A percentile compares a stretch with the other conserved stretches of the same genome.
phyloP scores from a whole-genome alignment of 2,797 vertebrate species.

The Halcyon chelicuti region DNA sequence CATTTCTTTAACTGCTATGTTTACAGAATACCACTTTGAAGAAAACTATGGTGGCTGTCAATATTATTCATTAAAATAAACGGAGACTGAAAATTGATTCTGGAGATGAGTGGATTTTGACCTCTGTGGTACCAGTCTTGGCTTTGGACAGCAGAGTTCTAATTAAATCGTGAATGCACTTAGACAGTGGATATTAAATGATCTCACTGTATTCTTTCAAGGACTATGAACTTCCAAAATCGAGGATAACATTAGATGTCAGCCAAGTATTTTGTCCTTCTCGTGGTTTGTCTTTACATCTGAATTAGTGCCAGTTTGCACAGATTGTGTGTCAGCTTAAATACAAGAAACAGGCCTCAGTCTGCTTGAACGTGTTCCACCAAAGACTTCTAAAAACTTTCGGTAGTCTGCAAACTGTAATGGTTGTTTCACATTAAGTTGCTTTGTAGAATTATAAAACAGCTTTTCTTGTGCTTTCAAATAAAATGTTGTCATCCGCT shows the following conservation, averaged over 20 bases:
- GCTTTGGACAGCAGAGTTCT: constrained; percentile 15
- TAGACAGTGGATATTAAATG: constrained; percentile 50
- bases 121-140: neutral
- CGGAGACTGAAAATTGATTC: constrained; percentile 17
- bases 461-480: constrained; percentile 76
- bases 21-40: neutral
- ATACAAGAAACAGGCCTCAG: constrained; percentile 73
- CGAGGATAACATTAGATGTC: constrained; percentile 72
- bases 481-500: constrained; percentile 74
- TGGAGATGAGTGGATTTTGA: constrained; percentile 42
- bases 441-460: constrained; percentile 76
- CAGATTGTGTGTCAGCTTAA: constrained; percentile 79
- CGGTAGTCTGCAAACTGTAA: constrained; percentile 58
- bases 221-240: constrained; percentile 62
- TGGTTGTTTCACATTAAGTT: constrained; percentile 68
- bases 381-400: constrained; percentile 78
- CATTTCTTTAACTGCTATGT: neutral
- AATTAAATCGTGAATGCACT: constrained; percentile 45
- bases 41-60: neutral
- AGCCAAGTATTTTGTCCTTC: constrained; percentile 75
- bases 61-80: constrained; percentile 49
- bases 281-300: constrained; percentile 71
- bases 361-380: constrained; percentile 72
- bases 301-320: constrained; percentile 78
- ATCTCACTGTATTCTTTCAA: constrained; percentile 62